Evolutionary conservation across 2,113 vertebrate species (phyloP).

Genomic region (Catagonus wagneri): DNA sequence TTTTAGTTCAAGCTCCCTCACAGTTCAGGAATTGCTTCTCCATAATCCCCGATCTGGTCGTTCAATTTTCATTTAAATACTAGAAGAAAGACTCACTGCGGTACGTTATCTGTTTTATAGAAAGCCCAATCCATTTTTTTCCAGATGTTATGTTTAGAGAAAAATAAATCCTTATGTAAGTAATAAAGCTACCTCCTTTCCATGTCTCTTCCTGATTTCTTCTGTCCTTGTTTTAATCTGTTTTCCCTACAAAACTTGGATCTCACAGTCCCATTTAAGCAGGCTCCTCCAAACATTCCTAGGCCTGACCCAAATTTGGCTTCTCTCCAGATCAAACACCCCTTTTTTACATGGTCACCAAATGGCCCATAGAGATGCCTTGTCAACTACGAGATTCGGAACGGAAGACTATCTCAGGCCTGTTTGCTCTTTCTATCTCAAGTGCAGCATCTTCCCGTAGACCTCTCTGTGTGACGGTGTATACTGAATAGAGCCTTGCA

Average conservation of each 20-base stretch:
- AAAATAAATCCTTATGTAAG: not conserved
- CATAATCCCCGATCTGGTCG: not conserved
- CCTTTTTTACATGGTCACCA: not conserved
- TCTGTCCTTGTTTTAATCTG: not conserved
- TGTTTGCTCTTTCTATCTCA: not conserved
- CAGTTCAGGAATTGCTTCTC: conserved; percentile 2
- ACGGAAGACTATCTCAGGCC: not conserved
- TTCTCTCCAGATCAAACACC: not conserved
- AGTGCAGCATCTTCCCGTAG: not conserved
- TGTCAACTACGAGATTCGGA: not conserved
- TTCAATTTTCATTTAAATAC: conserved; percentile 1
- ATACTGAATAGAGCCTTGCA: not conserved
- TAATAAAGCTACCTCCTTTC: not conserved
- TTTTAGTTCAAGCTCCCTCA: not conserved
- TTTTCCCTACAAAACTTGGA: not conserved
- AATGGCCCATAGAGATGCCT: not conserved
- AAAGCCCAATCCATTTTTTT: conserved; percentile 33
- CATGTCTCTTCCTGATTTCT: not conserved
- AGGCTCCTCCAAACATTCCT: not conserved
- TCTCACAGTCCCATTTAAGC: not conserved
- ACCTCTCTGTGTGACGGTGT: not conserved
- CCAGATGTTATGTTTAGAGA: not conserved
- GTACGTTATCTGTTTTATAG: not conserved
- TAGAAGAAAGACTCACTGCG: not conserved
- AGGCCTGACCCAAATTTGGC: not conserved